Conservation (phyloP, 1,140 invertebrate genomes). For the Drosophila asahinai region DNA sequence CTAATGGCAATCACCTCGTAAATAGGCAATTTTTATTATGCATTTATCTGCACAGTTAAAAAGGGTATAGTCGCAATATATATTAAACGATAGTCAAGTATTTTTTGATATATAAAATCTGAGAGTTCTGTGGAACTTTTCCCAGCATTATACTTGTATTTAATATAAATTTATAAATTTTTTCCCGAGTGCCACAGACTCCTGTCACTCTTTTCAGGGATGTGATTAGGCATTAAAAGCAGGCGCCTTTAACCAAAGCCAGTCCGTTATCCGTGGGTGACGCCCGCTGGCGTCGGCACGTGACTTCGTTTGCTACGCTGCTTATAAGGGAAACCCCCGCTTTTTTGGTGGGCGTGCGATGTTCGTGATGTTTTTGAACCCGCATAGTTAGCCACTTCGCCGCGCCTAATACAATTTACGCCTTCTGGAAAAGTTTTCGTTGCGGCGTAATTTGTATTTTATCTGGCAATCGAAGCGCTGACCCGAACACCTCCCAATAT, state of each 20-base stretch:
- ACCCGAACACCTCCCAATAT: conserved; percentile 8
- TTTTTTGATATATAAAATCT: neutral
- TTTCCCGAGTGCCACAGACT: neutral
- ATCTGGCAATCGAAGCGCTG: conserved; percentile 6
- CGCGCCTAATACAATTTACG: conserved; percentile 49
- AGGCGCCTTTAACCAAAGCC: conserved; percentile 14
- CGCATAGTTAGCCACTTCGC: conserved; percentile 13
- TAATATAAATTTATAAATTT: neutral
- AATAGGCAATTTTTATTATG: conserved; percentile 49
- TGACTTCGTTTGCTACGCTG: conserved; percentile 63
- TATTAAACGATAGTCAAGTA: neutral
- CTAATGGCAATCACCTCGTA: conserved; percentile 44
- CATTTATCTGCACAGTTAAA: conserved; percentile 9
- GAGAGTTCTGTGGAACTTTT: neutral
- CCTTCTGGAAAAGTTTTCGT: conserved; percentile 36
- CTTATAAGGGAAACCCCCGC: conserved; percentile 17
- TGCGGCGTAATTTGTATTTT: conserved; percentile 42
- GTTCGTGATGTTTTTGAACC: conserved; percentile 28
- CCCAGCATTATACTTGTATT: too few relatives aligned
- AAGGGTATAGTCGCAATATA: neutral
- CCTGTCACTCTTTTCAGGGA: neutral
- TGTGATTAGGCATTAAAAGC: conserved; percentile 52
- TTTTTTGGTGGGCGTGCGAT: conserved; percentile 11
- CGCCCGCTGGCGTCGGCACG: conserved; percentile 62
- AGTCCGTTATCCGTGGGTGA: conserved; percentile 31